Base-by-base conservation (phyloP, 1,140 invertebrate species). In the Pseudomyrmex pallidus region DNA sequence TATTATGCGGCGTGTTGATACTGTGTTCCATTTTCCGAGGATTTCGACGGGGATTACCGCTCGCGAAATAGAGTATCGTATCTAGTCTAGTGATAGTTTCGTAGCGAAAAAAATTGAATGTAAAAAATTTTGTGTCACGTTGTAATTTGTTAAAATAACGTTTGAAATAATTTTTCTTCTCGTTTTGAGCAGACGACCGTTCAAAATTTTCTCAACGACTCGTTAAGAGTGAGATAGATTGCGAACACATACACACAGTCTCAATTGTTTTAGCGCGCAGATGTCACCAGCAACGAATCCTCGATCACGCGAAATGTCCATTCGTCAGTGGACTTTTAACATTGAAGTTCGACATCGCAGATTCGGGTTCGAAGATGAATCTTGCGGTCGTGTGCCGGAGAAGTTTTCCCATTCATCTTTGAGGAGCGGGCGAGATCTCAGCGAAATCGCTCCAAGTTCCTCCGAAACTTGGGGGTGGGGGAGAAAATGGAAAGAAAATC, bases 371-470 rank as follows among this genome's bases (percentile, higher is more conserved):
- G 46, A 15, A 25, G n/a, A 63, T 52, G 73, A 76, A 76, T 76
- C 59, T 35, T 63, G 59, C n/a, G 46, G 61, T 76, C 12, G 59
- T 22, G 48, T 5, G 35, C n/a, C n/a, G 12, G 15, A 17, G 13
- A 63, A 76, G 59, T 76, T 76, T 15, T 35, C 59, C 22, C 73
- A 52, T 74, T 62, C 48, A 52, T 76, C 46, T 76, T 76, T 48
- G 17, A 8, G 50, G 57, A 61, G 70, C 35, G 35, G 5, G 5
- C 35, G 35, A 74, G 61, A 74, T 74, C 57, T 74, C 72, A 15
- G n/a, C 10, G 72, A 74, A 48, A 74, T 64, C 67, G 12, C 5
- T 35, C 67, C 22, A n/a, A 52, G 20, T 70, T 61, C 13, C 17
- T 63, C 17, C 20, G 1, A 52, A 61, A 10, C 13, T 61, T 17